phyloP scores from a whole-genome alignment of 2,888 invertebrate species.

The Drosophila nr. perissopoda region DNA sequence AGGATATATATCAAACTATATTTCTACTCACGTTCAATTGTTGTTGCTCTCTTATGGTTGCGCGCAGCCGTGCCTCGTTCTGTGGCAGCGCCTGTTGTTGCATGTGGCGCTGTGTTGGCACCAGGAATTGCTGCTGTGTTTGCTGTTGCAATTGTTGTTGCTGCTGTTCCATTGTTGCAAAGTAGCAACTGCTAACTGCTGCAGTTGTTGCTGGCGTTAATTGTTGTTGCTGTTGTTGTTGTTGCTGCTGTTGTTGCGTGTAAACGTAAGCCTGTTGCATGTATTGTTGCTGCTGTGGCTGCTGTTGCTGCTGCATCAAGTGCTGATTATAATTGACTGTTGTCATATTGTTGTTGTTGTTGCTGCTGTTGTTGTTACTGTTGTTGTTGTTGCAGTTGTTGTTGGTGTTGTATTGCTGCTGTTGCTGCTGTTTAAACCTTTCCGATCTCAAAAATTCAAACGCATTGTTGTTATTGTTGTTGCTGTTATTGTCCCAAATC shows the following conservation, averaged over 20 bases:
- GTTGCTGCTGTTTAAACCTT: constrained; percentile 35
- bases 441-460: constrained; percentile 14
- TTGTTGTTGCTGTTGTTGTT: constrained; percentile 54
- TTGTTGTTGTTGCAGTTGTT: constrained; percentile 43
- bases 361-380: constrained; percentile 45
- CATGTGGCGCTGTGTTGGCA: constrained; percentile 46
- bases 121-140: constrained; percentile 47
- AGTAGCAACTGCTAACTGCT: constrained; percentile 46
- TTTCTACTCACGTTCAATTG: constrained; percentile 39
- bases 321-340: constrained; percentile 72
- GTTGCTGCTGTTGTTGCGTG: constrained; percentile 54
- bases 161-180: constrained; percentile 45
- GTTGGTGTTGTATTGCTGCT: constrained; percentile 62
- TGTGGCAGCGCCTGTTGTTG: constrained; percentile 48
- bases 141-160: constrained; percentile 44
- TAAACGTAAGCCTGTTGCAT: constrained; percentile 39
- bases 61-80: constrained; percentile 37
- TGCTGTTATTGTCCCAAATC: constrained; percentile 58
- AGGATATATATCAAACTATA: neutral
- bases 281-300: constrained; percentile 50
- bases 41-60: constrained; percentile 18
- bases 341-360: constrained; percentile 64
- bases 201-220: constrained; percentile 51
- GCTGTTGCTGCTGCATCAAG: constrained; percentile 61
- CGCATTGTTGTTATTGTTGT: constrained; percentile 34